Percentiles rank a stretch among this genome's conserved stretches.
Conservation (phyloP, 2,113 vertebrate genomes). For the Caretta caretta region DNA sequence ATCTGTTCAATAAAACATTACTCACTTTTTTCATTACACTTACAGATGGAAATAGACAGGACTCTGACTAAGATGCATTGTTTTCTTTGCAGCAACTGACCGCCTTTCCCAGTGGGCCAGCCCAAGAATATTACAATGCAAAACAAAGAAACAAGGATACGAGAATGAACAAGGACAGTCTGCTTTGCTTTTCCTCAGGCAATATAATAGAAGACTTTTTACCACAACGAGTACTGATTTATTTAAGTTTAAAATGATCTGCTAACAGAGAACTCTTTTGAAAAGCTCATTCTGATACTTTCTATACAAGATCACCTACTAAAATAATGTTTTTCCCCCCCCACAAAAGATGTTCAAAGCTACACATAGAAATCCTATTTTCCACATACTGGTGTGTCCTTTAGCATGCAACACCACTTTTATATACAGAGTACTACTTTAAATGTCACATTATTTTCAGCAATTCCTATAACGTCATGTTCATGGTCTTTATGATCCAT, state of each 20-base stretch:
- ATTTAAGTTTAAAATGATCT: slow-evolving; percentile 50
- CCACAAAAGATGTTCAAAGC: not conserved
- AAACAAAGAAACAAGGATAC: slow-evolving; percentile 44
- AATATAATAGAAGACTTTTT: slow-evolving; percentile 50
- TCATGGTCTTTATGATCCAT: slow-evolving; percentile 6
- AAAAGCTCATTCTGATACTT: slow-evolving; percentile 12
- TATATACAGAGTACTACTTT: not conserved
- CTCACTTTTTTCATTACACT: slow-evolving; percentile 58
- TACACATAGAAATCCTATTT: not conserved
- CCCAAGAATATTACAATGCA: slow-evolving; percentile 18
- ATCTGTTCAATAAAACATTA: slow-evolving; percentile 65
- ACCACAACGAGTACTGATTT: slow-evolving; percentile 37
- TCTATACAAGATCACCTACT: not conserved
- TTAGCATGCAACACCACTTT: not conserved
- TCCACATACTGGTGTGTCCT: not conserved
- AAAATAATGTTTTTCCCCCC: not conserved
- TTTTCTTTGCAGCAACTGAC: slow-evolving; percentile 65
- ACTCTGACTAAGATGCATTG: slow-evolving; percentile 77
- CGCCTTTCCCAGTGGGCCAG: slow-evolving; percentile 62
- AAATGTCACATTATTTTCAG: not conserved
- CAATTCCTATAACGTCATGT: not conserved
- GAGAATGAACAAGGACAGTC: slow-evolving; percentile 69
- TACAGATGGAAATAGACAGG: slow-evolving; percentile 70
- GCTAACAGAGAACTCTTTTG: slow-evolving; percentile 46
- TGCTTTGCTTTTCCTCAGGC: slow-evolving; percentile 1